Base-by-base conservation (phyloP, 2,113 vertebrate genomes). In the Chelonoidis abingdonii region DNA sequence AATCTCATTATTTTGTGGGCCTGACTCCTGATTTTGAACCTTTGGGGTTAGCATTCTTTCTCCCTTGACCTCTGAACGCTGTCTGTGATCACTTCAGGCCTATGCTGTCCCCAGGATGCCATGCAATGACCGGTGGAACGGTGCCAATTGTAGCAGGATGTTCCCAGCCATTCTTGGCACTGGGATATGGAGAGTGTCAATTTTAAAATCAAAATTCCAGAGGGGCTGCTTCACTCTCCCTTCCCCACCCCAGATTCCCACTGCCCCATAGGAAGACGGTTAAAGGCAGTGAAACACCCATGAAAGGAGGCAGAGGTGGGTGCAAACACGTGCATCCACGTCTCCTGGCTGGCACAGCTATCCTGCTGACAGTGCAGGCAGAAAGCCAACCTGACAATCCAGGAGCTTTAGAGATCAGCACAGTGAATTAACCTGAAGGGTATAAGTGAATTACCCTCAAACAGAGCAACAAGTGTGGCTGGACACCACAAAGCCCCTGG, bases 381-480 rank as follows among this genome's bases (percentile, higher is more conserved):
- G 86, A 75, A 88, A 95, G 90, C 84, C 94, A 94, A 81, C 49
- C 86, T 91, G 94, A 35, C 88, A 93, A 87, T 80, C 89, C 93
- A 69, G 87, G 83, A 95, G 87, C 10, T 0, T 78, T 0, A 0
- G 59, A 76, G 59, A 89, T 0, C 0, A 79, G 93, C 38, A 80
- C 2, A 4, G 95, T 94, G 95, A 93, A 97, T 95, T 89, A 85
- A 95, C 59, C 93, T 27, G n/a, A 94, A 96, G 25, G 83, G 95
- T 92, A 93, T 89, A 79, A 1, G 31, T 97, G 95, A 97, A 91
- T 97, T 95, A 96, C 88, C 0, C 1, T 76, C 12, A 0, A 2
- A 0, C 65, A 56, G 89, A 96, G 88, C 86, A 62, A 78, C 0
- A 1, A 89, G 82, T 5, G 2, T 1, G 13, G 75, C 82, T 1